Evolutionary conservation across 2,113 vertebrate species (phyloP), one percentile per base, ranked within the genome.

Genomic region (Lucifuga dentata): DNA sequence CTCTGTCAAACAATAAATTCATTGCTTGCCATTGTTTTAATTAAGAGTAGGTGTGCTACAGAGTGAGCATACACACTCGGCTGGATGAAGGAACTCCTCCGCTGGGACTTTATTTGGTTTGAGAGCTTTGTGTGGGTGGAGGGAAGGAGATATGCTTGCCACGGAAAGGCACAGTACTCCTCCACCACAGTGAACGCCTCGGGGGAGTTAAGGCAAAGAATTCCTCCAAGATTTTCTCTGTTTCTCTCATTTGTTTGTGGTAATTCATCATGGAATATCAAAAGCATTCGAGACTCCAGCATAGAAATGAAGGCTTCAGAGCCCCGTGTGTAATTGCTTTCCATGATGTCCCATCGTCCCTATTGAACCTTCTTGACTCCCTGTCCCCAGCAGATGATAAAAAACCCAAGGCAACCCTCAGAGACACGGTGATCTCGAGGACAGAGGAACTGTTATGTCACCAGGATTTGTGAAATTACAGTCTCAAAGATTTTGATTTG

Each of bases 231-330:
- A 88, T 83, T 84, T 81, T 76, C 68, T 79, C 68, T 71, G 59
- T 36, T 83, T 77, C 75, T 48, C 88, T 85, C 76, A 78, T 87
- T 87, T 82, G 85, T 40, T 82, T 69, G 76, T 69, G 78, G 64
- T 80, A 83, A 89, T 91, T 87, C 85, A 87, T 88, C 86, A 75
- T 32, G 65, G 76, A 81, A 75, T 85, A 88, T 87, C 86, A 84
- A 74, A 88, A 70, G 59, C 78, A 71, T 85, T 83, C 68, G 80
- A 73, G 66, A 67, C 73, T 67, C 24, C 56, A 15, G 68, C 46
- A 26, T 53, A 72, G 63, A 76, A 75, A 83, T 57, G 76, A 79
- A 73, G 68, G 76, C 57, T 81, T 64, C 13, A 3, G 68, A 79
- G 68, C 51, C 49, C n/a, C 9, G 33, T 51, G 68, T 45, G 56